Base-by-base conservation (phyloP, 2,888 invertebrate genomes). In the Alsophila aescularia region DNA sequence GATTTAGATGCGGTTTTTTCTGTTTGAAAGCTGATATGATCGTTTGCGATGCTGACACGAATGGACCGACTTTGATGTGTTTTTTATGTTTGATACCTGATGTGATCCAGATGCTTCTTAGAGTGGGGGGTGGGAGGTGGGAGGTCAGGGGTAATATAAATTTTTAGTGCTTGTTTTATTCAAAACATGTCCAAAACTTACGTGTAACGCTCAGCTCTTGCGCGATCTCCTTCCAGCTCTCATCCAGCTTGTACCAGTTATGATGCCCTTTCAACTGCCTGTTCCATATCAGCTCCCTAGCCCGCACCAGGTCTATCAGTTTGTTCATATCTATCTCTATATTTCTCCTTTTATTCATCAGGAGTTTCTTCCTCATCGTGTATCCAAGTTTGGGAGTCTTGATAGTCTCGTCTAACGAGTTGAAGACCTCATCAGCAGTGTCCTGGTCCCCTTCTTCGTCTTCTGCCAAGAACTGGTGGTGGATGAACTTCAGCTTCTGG, bases 211-310 rank as follows among this genome's bases (percentile, higher is more conserved):
- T 83, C 52, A 91, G 71, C 49, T 90, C 86, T 48, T 84, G 76
- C 0, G 91, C 87, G 16, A 91, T 88, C 56, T 91, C 90, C 55
- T 90, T 89, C 91, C 91, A 91, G 52, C 83, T 84, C 52, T 90
- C 89, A 64, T 91, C 91, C 48, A 91, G 67, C 52, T 89, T 90
- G 54, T 90, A 90, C 90, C 90, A 91, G 65, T 91, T 90, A 18
- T 91, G 91, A 32, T 91, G 91, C 0, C 91, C 88, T 41, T 90
- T 90, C 53, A 90, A 48, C 43, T 89, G 89, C 9, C 90, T 77
- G 54, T 91, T 90, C 91, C 91, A 91, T 44, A 91, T 90, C 0
- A 90, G 76, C 39, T 90, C 90, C 36, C 85, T 79, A 0, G 75
- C 74, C 43, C 78, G 73, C 0, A 91, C 91, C 57, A 91, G 60